phyloP scores from a whole-genome alignment of 2,888 invertebrate genomes.

The Pachymerium ferrugineum region DNA sequence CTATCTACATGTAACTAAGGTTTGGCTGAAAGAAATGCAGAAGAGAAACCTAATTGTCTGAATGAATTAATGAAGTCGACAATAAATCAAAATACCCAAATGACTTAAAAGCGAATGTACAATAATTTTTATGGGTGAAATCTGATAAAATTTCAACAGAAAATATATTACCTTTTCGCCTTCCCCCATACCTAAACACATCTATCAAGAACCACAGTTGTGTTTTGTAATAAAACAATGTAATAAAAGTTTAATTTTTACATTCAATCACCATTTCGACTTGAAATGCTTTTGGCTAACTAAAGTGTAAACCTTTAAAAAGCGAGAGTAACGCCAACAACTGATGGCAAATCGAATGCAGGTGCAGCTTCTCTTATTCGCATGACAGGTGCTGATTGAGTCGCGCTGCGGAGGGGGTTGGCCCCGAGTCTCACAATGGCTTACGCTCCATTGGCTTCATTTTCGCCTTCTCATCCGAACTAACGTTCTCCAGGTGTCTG shows the following conservation, averaged over 20 bases:
- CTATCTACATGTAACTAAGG: not conserved
- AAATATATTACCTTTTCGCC: not conserved
- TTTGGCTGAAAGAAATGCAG: not conserved
- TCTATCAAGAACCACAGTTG: no score
- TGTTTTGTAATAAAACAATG: no score
- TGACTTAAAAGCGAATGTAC: not conserved
- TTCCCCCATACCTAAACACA: not conserved
- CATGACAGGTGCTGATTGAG: slow-evolving; percentile 27
- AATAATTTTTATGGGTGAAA: not conserved
- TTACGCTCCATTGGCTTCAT: slow-evolving; percentile 17
- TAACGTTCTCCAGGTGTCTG: not conserved
- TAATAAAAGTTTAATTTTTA: no score
- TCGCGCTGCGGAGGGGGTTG: slow-evolving; percentile 9
- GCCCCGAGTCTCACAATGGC: not conserved
- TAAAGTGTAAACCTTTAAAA: not conserved
- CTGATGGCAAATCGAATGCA: slow-evolving; percentile 9
- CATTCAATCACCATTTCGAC: no score
- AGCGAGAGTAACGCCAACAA: not conserved
- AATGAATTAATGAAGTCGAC: not conserved
- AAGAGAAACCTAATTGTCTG: not conserved
- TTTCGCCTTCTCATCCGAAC: slow-evolving; percentile 14
- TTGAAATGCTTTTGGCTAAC: no score
- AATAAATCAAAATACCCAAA: not conserved
- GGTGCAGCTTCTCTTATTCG: slow-evolving; percentile 9
- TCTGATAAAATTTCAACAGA: not conserved